These are phyloP conservation scores for Pyrrhura leucotis DNA, from an alignment of 2,797 vertebrate genomes.

Conservation along the genomic window DNA sequence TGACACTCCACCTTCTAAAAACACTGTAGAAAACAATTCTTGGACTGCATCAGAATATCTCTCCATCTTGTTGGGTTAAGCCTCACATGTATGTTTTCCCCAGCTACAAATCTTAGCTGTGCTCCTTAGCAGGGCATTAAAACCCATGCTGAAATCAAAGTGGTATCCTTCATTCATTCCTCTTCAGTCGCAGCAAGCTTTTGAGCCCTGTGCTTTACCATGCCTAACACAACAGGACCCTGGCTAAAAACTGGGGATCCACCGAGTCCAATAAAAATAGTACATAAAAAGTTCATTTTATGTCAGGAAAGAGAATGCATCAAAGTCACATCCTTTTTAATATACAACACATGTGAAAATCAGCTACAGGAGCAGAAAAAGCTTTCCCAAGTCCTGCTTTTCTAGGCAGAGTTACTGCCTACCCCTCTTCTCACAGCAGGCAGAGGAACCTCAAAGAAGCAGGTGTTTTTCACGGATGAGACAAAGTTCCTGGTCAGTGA, in stretches of 20 bases:
- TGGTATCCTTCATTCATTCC: neutral
- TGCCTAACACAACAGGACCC: neutral
- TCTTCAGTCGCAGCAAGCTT: neutral
- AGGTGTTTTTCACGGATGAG: conserved; percentile 9
- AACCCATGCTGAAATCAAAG: neutral
- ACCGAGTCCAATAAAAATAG: neutral
- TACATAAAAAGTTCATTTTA: neutral
- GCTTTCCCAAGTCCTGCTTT: neutral
- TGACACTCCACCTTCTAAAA: neutral
- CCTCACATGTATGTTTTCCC: neutral
- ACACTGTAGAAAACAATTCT: neutral
- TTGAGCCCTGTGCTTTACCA: neutral
- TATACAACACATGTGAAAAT: conserved; percentile 26
- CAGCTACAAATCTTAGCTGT: neutral
- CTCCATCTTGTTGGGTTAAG: neutral
- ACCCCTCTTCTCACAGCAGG: conserved; percentile 17
- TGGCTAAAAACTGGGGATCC: neutral
- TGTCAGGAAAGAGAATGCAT: neutral
- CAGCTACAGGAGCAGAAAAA: neutral
- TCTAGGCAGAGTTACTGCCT: neutral
- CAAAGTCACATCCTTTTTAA: conserved; percentile 8
- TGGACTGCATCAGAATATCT: neutral
- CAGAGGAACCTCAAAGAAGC: conserved; percentile 42
- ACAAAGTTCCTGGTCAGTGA: neutral
- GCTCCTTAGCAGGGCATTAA: neutral